Base-by-base conservation (phyloP, 2,113 vertebrate genomes). In the Sisor rabdophorus region DNA sequence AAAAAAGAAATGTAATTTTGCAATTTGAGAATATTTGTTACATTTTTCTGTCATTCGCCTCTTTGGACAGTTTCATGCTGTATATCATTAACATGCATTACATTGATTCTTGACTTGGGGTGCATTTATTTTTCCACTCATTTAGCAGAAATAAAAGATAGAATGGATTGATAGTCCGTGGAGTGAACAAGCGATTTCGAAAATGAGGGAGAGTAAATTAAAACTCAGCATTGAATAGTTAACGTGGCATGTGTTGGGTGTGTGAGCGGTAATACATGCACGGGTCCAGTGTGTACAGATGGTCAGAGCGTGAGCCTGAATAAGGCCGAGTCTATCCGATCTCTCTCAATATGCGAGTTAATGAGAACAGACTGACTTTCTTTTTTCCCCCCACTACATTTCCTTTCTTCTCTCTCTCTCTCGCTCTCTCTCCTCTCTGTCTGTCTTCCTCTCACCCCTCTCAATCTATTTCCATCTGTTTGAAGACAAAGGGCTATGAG, bases 291-390 rank as follows among this genome's bases (percentile, higher is more conserved):
- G 44, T 78, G 87, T 92, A 86, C 91, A 92, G 91, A 92, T 92
- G 91, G 90, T 87, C 86, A 26, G 83, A 90, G 89, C 89, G 85
- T 81, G 80, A 81, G 75, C 50, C 76, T 81, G 80, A 81, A 81
- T 81, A 78, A 78, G 75, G 72, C 71, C 64, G 71, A 77, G 77
- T 64, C 73, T 79, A 74, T 80, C 88, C 56, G 32, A 89, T 87
- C 86, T 85, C 86, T 90, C 89, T 91, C 90, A 91, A 91, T 92
- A 83, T 87, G 84, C 84, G 86, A 90, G 87, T 91, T 92, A 92
- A 91, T 91, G 89, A 92, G 89, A 92, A 91, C 89, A 92, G 91
- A 92, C 91, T 91, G 91, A 90, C 90, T 91, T 88, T 86, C 85
- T 86, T 81, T 85, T 71, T 74, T 53, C 12, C 36, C 20, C 73